These are phyloP conservation scores for Epinotia ramella DNA, from an alignment of 2,888 invertebrate species.

Conservation along the genomic window DNA sequence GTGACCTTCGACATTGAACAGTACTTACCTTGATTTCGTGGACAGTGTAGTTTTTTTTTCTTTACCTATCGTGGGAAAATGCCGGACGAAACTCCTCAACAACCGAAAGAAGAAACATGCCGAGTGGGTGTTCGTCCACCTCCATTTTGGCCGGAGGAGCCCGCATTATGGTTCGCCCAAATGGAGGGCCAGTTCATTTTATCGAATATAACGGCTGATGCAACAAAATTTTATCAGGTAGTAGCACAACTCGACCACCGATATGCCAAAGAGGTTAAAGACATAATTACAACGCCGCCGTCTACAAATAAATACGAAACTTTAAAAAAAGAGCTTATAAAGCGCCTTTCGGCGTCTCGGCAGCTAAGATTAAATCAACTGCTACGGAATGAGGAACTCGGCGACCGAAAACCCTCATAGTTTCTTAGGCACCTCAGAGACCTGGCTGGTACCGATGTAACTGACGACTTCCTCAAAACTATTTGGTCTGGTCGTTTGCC, in stretches of 20 bases:
- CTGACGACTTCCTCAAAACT: constrained; percentile 11
- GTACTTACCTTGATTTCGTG: not conserved
- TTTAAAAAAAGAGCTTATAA: constrained; percentile 32
- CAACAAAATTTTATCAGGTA: not conserved
- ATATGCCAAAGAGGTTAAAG: not conserved
- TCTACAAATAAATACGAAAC: constrained; percentile 26
- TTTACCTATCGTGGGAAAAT: constrained; percentile 1
- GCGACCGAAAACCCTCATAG: constrained; percentile 39
- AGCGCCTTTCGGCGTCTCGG: constrained; percentile 21
- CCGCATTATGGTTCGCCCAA: constrained; percentile 29
- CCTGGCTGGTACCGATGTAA: not conserved
- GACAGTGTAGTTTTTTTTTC: not conserved
- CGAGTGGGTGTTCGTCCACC: constrained; percentile 14
- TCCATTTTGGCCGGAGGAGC: constrained; percentile 27
- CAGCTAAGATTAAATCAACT: constrained; percentile 28
- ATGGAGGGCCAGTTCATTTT: constrained; percentile 27
- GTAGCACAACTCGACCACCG: constrained; percentile 27
- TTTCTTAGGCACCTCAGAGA: constrained; percentile 12
- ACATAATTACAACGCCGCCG: constrained; percentile 30
- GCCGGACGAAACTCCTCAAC: not conserved
- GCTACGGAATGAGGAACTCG: constrained; percentile 29
- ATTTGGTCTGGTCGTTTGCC: constrained; percentile 12
- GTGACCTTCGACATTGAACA: constrained; percentile 9
- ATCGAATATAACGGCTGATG: constrained; percentile 10
- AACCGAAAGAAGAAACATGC: not conserved